Base-by-base conservation (phyloP, 2,888 invertebrate species). In the Globia sparganii region DNA sequence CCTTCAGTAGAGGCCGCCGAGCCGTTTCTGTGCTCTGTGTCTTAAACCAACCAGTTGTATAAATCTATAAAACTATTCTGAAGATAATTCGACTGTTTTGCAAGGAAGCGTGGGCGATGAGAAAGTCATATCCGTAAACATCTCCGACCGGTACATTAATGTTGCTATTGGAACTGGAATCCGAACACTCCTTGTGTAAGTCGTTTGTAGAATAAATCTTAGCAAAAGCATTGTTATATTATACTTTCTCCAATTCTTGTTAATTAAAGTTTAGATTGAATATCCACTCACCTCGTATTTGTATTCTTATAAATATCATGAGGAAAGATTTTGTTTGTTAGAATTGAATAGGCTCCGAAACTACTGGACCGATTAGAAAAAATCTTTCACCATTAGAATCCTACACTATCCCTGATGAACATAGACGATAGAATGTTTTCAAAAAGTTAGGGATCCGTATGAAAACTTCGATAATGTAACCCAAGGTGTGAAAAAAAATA, bases 101-200 rank as follows among this genome's bases (percentile, higher is more conserved):
- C 66, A 59, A 67, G 4, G 13, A 53, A 69, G 3, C 6, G 59
- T 15, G 28, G 46, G 28, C 56, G 25, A 18, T 43, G 40, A 56
- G 68, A 79, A 40, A 68, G 56, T 59, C 40, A 49, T 70, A 62
- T 70, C 76, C 72, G 53, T 61, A 56, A 75, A 68, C 61, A 69
- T 74, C 61, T 71, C 73, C 68, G 64, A n/a, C 25, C 21, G 56
- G 28, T 13, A 58, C 49, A 46, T 37, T 69, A 40, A 34, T 68
- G n/a, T 67, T 61, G 15, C 18, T 61, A 34, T 62, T 72, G 21
- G 31, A 65, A 56, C 25, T 56, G 28, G 37, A 53, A 59, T 31
- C 59, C 18, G 31, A 34, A 34, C 25, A 64, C 62, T 56, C 28
- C 43, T 62, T 28, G 28, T 18, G 4, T 31, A 9, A 31, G 18